A percentile compares a stretch with the other conserved stretches of the same genome.
phyloP scores from a whole-genome alignment of 2,797 vertebrate species.

The Tolypeutes matacus region DNA sequence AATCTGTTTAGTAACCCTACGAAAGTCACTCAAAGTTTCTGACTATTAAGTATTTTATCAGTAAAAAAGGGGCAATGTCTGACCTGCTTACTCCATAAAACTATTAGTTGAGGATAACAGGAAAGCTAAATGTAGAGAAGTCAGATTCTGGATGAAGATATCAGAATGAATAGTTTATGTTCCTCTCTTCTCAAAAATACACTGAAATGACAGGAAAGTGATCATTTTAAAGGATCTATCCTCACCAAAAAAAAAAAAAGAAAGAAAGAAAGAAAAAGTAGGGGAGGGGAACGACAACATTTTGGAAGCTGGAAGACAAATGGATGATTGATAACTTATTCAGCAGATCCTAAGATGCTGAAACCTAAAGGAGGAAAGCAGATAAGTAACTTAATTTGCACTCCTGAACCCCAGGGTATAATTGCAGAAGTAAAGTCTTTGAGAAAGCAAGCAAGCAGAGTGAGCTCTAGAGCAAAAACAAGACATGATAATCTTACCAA shows the following conservation, averaged over 20 bases:
- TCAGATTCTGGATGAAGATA: constrained; percentile 62
- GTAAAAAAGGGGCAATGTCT: constrained; percentile 6
- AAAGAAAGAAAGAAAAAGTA: not conserved
- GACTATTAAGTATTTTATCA: constrained; percentile 52
- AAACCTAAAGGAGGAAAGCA: constrained; percentile 46
- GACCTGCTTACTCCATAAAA: not conserved
- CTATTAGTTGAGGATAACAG: constrained; percentile 67
- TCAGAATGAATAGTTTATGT: constrained; percentile 61
- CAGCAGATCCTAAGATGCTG: constrained; percentile 39
- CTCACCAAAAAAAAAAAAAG: not conserved
- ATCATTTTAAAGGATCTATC: constrained; percentile 43
- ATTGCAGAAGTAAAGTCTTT: not conserved
- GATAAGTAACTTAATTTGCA: constrained; percentile 9
- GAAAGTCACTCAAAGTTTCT: not conserved
- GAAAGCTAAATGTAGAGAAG: constrained; percentile 56
- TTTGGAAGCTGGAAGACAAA: constrained; percentile 56
- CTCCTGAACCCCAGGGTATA: not conserved
- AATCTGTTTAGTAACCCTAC: not conserved
- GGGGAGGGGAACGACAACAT: not conserved
- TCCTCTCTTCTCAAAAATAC: constrained; percentile 48
- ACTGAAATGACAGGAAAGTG: constrained; percentile 53
- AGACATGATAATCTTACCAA: not conserved
- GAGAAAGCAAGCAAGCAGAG: constrained; percentile 22
- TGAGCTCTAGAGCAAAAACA: not conserved
- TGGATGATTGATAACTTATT: constrained; percentile 43